Base-by-base conservation (phyloP, 92 coral and sea anemone species). In the Epizoanthus scotinus region DNA sequence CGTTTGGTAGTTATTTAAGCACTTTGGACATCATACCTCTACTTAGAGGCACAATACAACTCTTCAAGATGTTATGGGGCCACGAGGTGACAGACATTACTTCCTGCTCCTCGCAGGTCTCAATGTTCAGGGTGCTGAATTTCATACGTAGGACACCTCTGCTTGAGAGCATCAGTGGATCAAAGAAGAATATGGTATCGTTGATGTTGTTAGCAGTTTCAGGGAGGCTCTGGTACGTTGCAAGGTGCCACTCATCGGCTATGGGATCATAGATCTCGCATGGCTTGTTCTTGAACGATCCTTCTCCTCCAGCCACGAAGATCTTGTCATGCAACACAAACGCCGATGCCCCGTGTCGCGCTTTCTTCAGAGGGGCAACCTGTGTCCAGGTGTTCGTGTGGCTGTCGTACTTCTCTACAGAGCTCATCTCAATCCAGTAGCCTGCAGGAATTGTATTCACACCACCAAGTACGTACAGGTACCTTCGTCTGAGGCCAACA, bases 261-360 rank as follows among this genome's bases (percentile, higher is more conserved):
- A 70, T 63, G 12, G 90, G 90, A 71, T 87, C 81, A 42, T 87
- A 87, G 15, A 87, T 82, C 79, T 87, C 90, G 20, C 90, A 87
- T 20, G 90, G 87, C 29, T 70, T 83, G 72, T 78, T 27, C 73
- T 83, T 86, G 36, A 73, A 81, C 15, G 83, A 70, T 62, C 90
- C 83, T 42, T 87, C 90, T 49, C 90, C 90, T 31, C 90, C 90
- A 78, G 85, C 85, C 53, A 87, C 90, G 21, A 77, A 87, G 26
- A 87, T 87, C 84, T 78, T 87, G 56, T 87, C 87, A 70, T 83
- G 77, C 65, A 83, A 83, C 21, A 87, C 90, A 47, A 87, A 87
- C 14, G 90, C 90, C 12, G 85, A 83, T 9, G 90, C 84, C 8
- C 90, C 85, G 59, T 85, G 85, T 8, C 90, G 90, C 5, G 90